These are phyloP conservation scores for Tetragnatha montana DNA, from an alignment of 2,888 invertebrate genomes.

Conservation along the genomic window DNA sequence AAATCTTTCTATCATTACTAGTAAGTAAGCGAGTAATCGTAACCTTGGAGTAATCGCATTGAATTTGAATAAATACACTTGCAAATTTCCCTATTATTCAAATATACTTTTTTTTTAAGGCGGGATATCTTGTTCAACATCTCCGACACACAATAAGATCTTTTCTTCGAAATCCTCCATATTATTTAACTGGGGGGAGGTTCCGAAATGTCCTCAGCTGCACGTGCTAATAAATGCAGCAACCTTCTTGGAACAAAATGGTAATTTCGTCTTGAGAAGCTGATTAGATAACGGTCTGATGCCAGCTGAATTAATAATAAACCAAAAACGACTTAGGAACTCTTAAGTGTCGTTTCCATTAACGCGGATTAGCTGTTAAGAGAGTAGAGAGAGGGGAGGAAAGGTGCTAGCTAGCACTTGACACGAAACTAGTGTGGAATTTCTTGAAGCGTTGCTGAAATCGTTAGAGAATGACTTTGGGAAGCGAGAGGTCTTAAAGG, in stretches of 20 bases:
- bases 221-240: conserved; percentile 30
- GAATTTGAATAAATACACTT: too few relatives aligned
- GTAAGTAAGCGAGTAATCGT: too few relatives aligned
- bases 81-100: too few relatives aligned
- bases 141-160: not conserved
- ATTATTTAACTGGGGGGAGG: not conserved
- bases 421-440: conserved; percentile 1
- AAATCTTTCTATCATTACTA: too few relatives aligned
- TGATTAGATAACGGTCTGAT: conserved; percentile 37
- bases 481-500: not conserved
- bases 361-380: conserved; percentile 27
- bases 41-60: too few relatives aligned
- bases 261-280: conserved; percentile 15
- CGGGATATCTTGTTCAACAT: too few relatives aligned
- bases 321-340: not conserved
- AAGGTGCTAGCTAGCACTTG: not conserved
- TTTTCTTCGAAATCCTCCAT: not conserved
- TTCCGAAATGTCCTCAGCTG: conserved; percentile 23
- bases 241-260: not conserved
- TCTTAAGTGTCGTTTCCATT: conserved; percentile 53
- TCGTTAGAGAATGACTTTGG: not conserved
- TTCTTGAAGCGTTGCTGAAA: not conserved
- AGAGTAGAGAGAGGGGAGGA: conserved; percentile 4
- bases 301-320: conserved; percentile 56
- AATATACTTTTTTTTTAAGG: too few relatives aligned